Evolutionary conservation across 2,888 invertebrate genomes (phyloP), one percentile per base, ranked within the genome.

Genomic region (Mythimna albipuncta): DNA sequence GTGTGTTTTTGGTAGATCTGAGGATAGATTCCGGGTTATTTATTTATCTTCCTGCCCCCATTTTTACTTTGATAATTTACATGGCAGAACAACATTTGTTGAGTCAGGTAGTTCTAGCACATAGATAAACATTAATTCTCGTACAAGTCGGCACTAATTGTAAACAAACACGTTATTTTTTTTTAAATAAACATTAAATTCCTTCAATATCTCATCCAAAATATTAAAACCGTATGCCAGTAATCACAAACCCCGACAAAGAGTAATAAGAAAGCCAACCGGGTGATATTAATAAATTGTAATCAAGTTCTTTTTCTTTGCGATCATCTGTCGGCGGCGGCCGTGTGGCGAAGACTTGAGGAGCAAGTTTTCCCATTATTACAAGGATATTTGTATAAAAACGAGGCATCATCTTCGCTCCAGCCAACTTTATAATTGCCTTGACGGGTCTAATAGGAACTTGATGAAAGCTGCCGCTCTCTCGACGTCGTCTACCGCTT

Each of bases 361-460:
- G 90, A 92, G 89, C 91, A 95, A 95, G 95, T 95, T 96, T 95
- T 95, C 93, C 93, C 94, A 95, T 96, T 95, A 95, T 92, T 92
- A 88, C 85, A 88, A 89, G 89, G 93, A 93, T 95, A 94, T 95
- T 95, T 95, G 94, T 95, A 92, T 94, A 95, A 95, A 94, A 94
- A 94, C 89, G 92, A 87, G 89, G 88, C 87, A 93, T 93, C 92
- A 91, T 90, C 89, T 90, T 87, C 85, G 89, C 89, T 86, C 88
- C 89, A 87, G 85, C 83, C 93, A 94, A 95, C 94, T 95, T 95
- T 94, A 90, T 96, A 96, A 96, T 96, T 95, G 94, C 92, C 93
- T 95, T 93, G 95, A 93, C 94, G 94, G 92, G 88, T 91, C 89
- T 95, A 95, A 95, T 94, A 91, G 92, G 94, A 95, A 95, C 93